Base-by-base conservation (phyloP, 2,888 invertebrate genomes). In the Patella pellucida region DNA sequence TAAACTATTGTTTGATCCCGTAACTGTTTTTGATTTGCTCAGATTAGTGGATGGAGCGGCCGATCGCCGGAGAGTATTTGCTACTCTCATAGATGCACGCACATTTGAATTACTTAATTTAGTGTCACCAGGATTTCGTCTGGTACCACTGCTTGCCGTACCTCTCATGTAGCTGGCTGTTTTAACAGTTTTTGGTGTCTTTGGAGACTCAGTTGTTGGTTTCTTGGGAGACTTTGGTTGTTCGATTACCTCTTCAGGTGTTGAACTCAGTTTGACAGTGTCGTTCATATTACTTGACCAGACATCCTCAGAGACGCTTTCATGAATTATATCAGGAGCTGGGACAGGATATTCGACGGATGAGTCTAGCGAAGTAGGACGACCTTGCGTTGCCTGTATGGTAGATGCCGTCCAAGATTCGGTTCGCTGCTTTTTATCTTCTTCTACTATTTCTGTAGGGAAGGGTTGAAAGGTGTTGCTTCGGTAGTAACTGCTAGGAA, bases 111-210 rank as follows among this genome's bases (percentile, higher is more conserved):
- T 76, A 52, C 78, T 69, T n/a, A 79, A 76, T 31, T 73, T 76
- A 11, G 77, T 74, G 12, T 78, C 67, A 19, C 72, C 74, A 4
- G 76, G 52, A n/a, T 73, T 79, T 52, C 79, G 83, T 19, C 80
- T 72, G 68, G 84, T 83, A 12, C 70, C 56, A 14, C 76, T 72
- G 68, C 86, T 85, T 50, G 82, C 77, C n/a, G 86, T 87, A 27
- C 83, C 82, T 67, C 82, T 79, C 87, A 87, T 87, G 75, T 86
- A 87, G 73, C 86, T 87, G 15, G 87, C 86, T 41, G 85, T 82
- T 69, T 81, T 83, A 50, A 80, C 80, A 70, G 82, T 82, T 75
- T 82, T 81, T 3, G 73, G 54, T 7, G 80, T 77, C 12, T 79
- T 71, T 51, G 72, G 41, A 2, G 72, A 70, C 52, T 72, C 73